Conservation (phyloP, 1,140 invertebrate species). For the Tetramorium parvispinum region DNA sequence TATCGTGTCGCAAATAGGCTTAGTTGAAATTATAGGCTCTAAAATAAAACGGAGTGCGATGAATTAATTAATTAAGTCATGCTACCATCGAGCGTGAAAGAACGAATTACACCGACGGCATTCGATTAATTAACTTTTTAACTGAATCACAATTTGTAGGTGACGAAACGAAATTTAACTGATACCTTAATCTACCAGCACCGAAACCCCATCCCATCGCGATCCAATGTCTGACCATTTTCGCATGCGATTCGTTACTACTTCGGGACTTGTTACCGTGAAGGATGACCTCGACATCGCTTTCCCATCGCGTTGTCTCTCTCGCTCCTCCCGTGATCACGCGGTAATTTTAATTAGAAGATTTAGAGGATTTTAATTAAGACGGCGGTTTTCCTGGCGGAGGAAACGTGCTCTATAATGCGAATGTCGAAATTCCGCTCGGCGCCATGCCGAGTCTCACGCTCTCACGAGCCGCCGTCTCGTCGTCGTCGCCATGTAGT, state of each 20-base stretch:
- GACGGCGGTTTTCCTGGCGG: neutral
- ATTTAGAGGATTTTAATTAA: conserved; percentile 32
- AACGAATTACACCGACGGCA: conserved; percentile 3
- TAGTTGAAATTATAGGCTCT: neutral
- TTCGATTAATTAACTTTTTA: neutral
- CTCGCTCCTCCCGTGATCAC: neutral
- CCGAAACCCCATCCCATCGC: neutral
- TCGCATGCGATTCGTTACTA: neutral
- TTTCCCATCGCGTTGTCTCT: neutral
- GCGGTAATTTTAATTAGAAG: conserved; percentile 39
- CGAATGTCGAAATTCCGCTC: conserved; percentile 33
- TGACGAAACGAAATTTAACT: neutral
- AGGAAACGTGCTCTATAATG: neutral
- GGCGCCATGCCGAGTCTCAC: conserved; percentile 22
- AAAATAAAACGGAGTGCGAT: neutral
- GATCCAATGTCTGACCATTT: neutral
- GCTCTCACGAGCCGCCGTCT: conserved; percentile 18
- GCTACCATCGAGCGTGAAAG: neutral
- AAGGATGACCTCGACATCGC: neutral
- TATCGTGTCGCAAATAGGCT: neutral
- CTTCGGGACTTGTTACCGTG: neutral
- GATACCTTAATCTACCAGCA: neutral
- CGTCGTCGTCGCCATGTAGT: neutral
- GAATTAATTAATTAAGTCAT: conserved; percentile 32
- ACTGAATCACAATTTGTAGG: neutral